These are phyloP conservation scores for Macheiramphus alcinus DNA, from an alignment of 2,113 vertebrate species.

Conservation along the genomic window DNA sequence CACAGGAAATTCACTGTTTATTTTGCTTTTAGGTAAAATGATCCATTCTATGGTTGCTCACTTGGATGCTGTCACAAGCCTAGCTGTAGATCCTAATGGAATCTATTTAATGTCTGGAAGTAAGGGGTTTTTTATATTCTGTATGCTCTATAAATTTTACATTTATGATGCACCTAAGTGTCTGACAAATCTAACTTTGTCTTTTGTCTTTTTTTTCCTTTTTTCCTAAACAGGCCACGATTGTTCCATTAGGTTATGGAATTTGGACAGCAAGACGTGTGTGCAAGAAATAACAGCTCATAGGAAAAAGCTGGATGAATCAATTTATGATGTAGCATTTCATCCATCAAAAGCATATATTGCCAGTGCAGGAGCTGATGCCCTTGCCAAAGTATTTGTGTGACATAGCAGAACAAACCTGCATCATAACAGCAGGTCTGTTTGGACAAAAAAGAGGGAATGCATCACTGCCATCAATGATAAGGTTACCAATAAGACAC, in stretches of 20 bases:
- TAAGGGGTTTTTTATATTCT: constrained; percentile 67
- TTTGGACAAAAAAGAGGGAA: constrained; percentile 76
- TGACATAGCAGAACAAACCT: constrained; percentile 75
- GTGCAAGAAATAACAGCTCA: constrained; percentile 99
- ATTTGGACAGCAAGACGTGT: constrained; percentile 98
- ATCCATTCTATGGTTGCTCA: constrained; percentile 99
- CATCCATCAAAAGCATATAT: constrained; percentile 99
- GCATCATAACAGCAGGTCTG: constrained; percentile 67
- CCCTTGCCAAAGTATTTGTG: constrained; percentile 97
- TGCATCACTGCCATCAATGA: constrained; percentile 84
- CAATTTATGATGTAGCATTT: constrained; percentile 99
- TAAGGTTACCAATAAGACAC: constrained; percentile 78
- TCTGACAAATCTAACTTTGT: background rate
- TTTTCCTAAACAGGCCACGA: constrained; percentile 87
- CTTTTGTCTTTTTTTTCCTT: background rate
- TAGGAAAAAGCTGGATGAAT: constrained; percentile 98
- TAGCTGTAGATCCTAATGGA: constrained; percentile 98
- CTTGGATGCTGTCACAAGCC: constrained; percentile 96
- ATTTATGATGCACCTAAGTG: background rate
- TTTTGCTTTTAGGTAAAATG: constrained; percentile 86
- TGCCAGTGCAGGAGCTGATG: constrained; percentile 96
- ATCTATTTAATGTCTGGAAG: constrained; percentile 99
- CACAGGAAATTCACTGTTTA: background rate
- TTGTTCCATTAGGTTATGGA: constrained; percentile 98
- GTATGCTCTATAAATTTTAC: background rate